Evolutionary conservation across 2,113 vertebrate genomes (phyloP).

Genomic region (Salvelinus fontinalis): DNA sequence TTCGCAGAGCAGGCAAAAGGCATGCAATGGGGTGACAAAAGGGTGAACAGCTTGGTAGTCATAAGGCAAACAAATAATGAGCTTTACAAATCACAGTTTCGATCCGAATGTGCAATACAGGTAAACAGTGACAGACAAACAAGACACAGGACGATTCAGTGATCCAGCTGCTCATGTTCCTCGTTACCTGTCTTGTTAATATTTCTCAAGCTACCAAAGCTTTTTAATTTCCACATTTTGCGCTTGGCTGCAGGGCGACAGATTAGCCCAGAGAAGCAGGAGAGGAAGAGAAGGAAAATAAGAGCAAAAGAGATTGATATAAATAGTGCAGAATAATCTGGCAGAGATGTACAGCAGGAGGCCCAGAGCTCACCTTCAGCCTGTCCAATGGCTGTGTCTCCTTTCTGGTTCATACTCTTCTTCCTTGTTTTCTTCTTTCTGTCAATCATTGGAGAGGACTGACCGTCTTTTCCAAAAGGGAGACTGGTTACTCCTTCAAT

Average conservation of each 20-base stretch:
- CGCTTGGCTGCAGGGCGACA: constrained; percentile 91
- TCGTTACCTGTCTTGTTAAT: constrained; percentile 99
- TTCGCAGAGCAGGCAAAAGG: neutral
- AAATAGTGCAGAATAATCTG: constrained; percentile 18
- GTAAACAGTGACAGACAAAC: constrained; percentile 16
- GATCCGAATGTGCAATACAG: neutral
- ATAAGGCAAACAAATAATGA: neutral
- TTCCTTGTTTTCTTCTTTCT: constrained; percentile 93
- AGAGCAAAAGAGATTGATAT: constrained; percentile 51
- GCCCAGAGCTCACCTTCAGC: constrained; percentile 85
- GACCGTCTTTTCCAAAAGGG: constrained; percentile 77
- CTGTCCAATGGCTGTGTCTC: constrained; percentile 84
- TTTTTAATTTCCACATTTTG: constrained; percentile 99
- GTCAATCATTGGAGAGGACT: constrained; percentile 86
- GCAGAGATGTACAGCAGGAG: neutral
- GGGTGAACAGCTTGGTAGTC: neutral
- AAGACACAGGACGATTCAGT: constrained; percentile 8
- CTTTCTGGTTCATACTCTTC: constrained; percentile 90
- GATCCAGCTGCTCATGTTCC: constrained; percentile 19
- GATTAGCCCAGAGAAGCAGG: constrained; percentile 61
- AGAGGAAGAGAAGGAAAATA: constrained; percentile 52
- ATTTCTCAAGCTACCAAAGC: constrained; percentile 99
- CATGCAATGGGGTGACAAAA: constrained; percentile 6
- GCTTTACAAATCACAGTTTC: neutral
- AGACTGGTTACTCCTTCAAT: constrained; percentile 75